phyloP scores from a whole-genome alignment of 2,113 vertebrate genomes.

The Capricornis sumatraensis region DNA sequence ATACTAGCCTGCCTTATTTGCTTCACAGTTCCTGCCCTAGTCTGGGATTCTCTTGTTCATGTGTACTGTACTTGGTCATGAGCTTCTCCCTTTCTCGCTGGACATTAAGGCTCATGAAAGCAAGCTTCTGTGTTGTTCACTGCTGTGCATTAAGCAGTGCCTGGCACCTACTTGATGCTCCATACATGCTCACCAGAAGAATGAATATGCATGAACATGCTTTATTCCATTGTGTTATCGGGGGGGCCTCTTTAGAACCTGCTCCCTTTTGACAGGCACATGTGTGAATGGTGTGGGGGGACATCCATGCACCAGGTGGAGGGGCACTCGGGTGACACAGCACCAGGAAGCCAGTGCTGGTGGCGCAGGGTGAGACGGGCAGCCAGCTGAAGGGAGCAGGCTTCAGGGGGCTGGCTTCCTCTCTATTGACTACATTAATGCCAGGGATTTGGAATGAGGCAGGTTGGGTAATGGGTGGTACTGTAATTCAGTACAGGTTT shows the following conservation, averaged over 20 bases:
- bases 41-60: not conserved
- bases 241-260: not conserved
- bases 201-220: not conserved
- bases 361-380: not conserved
- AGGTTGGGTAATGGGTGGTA: constrained; percentile 67
- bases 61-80: not conserved
- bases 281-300: not conserved
- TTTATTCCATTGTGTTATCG: not conserved
- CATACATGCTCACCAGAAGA: not conserved
- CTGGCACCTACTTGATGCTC: not conserved
- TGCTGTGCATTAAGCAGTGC: not conserved
- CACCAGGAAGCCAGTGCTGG: not conserved
- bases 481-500: constrained; percentile 77
- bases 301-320: not conserved
- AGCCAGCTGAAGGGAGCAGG: constrained; percentile 30
- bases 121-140: not conserved
- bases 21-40: not conserved
- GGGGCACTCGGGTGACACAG: not conserved
- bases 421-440: constrained; percentile 70
- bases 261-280: not conserved
- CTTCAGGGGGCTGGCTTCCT: constrained; percentile 59
- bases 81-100: rapidly evolving
- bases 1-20: not conserved
- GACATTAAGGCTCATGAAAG: not conserved
- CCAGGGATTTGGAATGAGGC: constrained; percentile 71